These are phyloP conservation scores for Cepaea hortensis DNA, from an alignment of 2,888 invertebrate species.

Conservation along the genomic window DNA sequence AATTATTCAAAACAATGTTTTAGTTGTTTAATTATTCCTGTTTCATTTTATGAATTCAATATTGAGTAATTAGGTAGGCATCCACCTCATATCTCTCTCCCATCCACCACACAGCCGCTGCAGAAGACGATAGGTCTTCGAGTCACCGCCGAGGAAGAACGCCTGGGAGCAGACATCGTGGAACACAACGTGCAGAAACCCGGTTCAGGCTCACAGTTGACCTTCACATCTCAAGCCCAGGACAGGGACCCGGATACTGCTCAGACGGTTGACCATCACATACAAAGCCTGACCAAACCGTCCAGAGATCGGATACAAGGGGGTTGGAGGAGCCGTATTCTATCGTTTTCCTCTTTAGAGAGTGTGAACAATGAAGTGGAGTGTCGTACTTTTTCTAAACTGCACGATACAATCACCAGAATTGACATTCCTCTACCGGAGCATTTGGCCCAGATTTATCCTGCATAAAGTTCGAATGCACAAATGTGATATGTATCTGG, in stretches of 20 bases:
- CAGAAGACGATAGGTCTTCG: conserved; percentile 79
- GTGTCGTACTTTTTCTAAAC: not conserved
- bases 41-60: too few relatives aligned
- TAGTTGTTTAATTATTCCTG: too few relatives aligned
- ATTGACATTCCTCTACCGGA: not conserved
- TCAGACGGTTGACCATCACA: too few relatives aligned
- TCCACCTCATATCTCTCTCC: too few relatives aligned
- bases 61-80: too few relatives aligned
- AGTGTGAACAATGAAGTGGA: not conserved
- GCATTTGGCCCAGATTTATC: conserved; percentile 18
- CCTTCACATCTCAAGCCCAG: conserved; percentile 14
- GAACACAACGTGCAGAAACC: conserved; percentile 85
- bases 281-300: too few relatives aligned
- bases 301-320: not conserved
- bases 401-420: not conserved
- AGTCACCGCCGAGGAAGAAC: conserved; percentile 89
- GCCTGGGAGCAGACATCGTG: conserved; percentile 91
- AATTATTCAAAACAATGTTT: too few relatives aligned
- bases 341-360: conserved; percentile 18
- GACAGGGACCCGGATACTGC: not conserved
- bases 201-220: not conserved
- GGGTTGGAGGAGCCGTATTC: not conserved
- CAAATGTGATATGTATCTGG: not conserved
- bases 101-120: conserved; percentile 53
- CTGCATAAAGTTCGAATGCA: not conserved